Percentiles rank a stretch among this genome's conserved stretches.
phyloP scores from a whole-genome alignment of 2,888 invertebrate genomes.

The Melanchra persicariae region DNA sequence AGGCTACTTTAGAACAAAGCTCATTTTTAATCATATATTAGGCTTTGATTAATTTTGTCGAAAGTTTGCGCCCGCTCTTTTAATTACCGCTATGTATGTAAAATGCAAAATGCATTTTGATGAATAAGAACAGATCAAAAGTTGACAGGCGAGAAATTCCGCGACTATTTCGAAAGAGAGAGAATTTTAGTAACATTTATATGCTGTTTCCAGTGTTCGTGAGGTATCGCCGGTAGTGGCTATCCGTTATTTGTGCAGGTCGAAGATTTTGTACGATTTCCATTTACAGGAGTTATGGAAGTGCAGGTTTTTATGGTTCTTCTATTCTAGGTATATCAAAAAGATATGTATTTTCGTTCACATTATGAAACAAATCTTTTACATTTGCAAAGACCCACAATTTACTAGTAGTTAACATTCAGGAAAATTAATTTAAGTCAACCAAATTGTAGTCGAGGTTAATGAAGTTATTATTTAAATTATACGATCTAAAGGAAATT shows the following conservation, averaged over 20 bases:
- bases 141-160: slow-evolving; percentile 73
- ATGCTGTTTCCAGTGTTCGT: slow-evolving; percentile 36
- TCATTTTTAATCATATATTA: too few relatives aligned
- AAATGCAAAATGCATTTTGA: slow-evolving; percentile 74
- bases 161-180: slow-evolving; percentile 37
- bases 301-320: slow-evolving; percentile 15
- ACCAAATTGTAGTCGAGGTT: not conserved
- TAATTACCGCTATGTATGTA: slow-evolving; percentile 64
- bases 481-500: not conserved
- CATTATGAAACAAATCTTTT: not conserved
- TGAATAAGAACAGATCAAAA: slow-evolving; percentile 73
- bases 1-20: too few relatives aligned
- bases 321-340: not conserved
- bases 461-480: slow-evolving; percentile 18
- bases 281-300: slow-evolving; percentile 17
- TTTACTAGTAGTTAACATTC: not conserved
- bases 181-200: slow-evolving; percentile 43
- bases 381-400: not conserved
- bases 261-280: slow-evolving; percentile 24
- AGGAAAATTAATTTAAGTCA: not conserved
- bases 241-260: slow-evolving; percentile 26
- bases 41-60: slow-evolving; percentile 28
- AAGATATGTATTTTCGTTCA: not conserved
- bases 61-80: slow-evolving; percentile 35
- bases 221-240: slow-evolving; percentile 25